Conservation (phyloP, 2,888 invertebrate species). For the Embidobia sp. region DNA sequence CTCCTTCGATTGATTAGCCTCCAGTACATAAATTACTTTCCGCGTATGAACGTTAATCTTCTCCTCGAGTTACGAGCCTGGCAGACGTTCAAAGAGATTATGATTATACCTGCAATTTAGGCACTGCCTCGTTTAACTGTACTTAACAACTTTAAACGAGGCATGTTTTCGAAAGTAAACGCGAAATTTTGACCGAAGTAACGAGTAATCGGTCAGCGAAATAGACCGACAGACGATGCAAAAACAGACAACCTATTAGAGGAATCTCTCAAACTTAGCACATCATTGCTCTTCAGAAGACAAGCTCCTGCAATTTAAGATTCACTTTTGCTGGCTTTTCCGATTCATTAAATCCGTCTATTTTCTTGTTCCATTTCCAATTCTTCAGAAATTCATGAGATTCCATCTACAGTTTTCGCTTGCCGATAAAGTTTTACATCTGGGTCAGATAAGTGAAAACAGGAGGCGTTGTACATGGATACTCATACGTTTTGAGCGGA, state of each 20-base stretch:
- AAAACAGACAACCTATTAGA: too few relatives aligned
- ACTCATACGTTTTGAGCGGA: constrained; percentile 66
- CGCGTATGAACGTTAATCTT: constrained; percentile 30
- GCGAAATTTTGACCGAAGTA: background rate
- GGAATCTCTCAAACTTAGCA: too few relatives aligned
- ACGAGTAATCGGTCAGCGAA: background rate
- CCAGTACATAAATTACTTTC: constrained; percentile 53
- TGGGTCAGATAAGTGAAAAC: constrained; percentile 81
- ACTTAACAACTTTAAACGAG: constrained; percentile 17
- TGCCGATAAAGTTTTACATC: constrained; percentile 70
- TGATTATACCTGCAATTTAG: constrained; percentile 44
- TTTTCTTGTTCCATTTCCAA: constrained; percentile 49
- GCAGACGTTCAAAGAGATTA: constrained; percentile 26
- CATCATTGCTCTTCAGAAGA: too few relatives aligned
- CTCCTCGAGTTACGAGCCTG: constrained; percentile 15
- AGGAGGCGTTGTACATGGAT: constrained; percentile 71
- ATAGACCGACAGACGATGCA: too few relatives aligned
- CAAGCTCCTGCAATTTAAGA: constrained; percentile 3
- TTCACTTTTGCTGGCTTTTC: constrained; percentile 55
- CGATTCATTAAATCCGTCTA: constrained; percentile 29
- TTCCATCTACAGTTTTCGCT: constrained; percentile 56
- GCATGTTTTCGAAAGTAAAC: constrained; percentile 27
- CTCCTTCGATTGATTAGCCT: constrained; percentile 60
- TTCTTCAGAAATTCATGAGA: constrained; percentile 55
- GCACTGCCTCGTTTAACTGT: constrained; percentile 29